Conservation (phyloP, 1,140 invertebrate species). For the Riptortus pedestris region DNA sequence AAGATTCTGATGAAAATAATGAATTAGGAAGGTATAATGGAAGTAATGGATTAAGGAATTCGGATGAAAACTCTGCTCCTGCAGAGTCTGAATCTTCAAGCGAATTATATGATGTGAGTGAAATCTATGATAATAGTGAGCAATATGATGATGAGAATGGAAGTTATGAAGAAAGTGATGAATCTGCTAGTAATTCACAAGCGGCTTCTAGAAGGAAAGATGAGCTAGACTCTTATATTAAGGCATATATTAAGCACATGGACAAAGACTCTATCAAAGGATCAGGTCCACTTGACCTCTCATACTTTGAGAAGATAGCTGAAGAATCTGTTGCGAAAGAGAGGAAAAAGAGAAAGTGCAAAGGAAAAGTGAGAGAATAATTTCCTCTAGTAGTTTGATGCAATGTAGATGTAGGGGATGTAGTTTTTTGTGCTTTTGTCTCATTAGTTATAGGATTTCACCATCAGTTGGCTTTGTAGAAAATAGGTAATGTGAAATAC, state of each 20-base stretch:
- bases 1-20: constrained; percentile 8
- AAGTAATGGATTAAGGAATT: no score
- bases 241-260: constrained; percentile 20
- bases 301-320: constrained; percentile 21
- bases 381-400: not conserved
- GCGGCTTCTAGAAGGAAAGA: no score
- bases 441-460: no score
- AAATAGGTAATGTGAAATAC: no score
- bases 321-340: constrained; percentile 18
- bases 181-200: no score
- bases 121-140: no score
- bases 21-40: no score
- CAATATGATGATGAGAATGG: not conserved
- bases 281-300: not conserved
- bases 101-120: no score
- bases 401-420: not conserved
- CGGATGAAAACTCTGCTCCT: no score
- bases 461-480: no score
- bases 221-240: constrained; percentile 24
- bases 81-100: no score
- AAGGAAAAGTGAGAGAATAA: constrained; percentile 2
- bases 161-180: not conserved
- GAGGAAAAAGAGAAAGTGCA: not conserved
- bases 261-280: constrained; percentile 5
- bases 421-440: no score